Percentiles rank a stretch among this genome's conserved stretches.
These are phyloP conservation scores for Lagopus muta DNA, from an alignment of 2,113 vertebrate genomes.

Conservation along the genomic window DNA sequence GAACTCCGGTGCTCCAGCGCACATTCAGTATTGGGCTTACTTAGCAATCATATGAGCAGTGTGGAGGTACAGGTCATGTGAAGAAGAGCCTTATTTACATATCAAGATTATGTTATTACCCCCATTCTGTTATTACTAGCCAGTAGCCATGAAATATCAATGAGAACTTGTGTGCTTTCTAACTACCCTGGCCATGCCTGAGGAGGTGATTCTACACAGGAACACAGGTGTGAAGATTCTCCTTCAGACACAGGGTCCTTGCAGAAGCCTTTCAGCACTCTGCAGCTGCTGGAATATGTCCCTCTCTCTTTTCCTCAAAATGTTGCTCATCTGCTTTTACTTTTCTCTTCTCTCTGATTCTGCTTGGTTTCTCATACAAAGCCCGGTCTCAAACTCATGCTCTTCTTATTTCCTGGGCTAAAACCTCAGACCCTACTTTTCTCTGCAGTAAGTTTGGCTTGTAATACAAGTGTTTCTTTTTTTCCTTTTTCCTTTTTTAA, in stretches of 20 bases:
- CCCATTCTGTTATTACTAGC: neutral
- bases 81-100: neutral
- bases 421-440: neutral
- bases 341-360: neutral
- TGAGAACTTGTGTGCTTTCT: neutral
- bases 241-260: neutral
- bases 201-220: neutral
- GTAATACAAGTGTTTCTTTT: neutral
- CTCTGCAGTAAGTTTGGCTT: neutral
- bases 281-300: accelerated
- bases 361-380: neutral
- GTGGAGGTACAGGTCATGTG: neutral
- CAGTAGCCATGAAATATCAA: neutral
- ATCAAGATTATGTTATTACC: neutral
- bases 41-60: neutral
- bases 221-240: neutral
- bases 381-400: neutral
- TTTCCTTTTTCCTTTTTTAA: neutral
- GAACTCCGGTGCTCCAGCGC: neutral
- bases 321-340: neutral
- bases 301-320: neutral
- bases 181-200: neutral
- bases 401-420: neutral
- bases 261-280: neutral
- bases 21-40: neutral